Percentiles rank a stretch among this genome's conserved stretches.
Conservation (phyloP, 2,797 vertebrate species). For the Mionectes olivaceus region DNA sequence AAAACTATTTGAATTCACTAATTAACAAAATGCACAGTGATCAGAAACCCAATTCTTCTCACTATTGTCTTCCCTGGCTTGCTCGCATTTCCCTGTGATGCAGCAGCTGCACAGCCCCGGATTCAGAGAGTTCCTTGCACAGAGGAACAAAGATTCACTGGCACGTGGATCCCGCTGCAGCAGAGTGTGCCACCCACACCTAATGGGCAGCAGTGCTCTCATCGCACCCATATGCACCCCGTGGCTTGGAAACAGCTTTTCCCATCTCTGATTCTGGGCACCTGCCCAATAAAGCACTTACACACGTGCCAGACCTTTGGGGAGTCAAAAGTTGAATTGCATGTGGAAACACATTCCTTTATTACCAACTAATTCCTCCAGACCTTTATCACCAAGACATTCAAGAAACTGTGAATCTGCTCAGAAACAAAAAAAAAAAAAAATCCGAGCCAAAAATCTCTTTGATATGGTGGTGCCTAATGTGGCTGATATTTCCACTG, state of each 20-base stretch:
- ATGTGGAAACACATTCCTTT: neutral
- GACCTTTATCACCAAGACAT: neutral
- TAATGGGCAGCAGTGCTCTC: neutral
- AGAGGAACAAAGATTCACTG: slow-evolving; percentile 29
- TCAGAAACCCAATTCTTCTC: slow-evolving; percentile 75
- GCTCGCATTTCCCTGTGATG: slow-evolving; percentile 41
- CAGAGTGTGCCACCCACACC: slow-evolving; percentile 33
- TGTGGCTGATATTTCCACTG: slow-evolving; percentile 52
- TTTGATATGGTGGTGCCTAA: slow-evolving; percentile 34
- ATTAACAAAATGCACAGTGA: slow-evolving; percentile 86
- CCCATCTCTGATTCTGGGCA: neutral
- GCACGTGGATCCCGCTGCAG: slow-evolving; percentile 36
- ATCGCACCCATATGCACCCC: neutral
- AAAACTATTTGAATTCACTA: slow-evolving; percentile 79
- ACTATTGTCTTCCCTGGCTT: slow-evolving; percentile 47
- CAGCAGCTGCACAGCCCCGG: slow-evolving; percentile 40
- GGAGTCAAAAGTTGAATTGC: neutral
- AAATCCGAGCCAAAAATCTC: slow-evolving; percentile 38
- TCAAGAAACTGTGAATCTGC: slow-evolving; percentile 54
- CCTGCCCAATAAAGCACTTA: neutral
- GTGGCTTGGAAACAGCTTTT: slow-evolving; percentile 69
- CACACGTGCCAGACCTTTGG: neutral
- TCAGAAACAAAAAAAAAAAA: neutral
- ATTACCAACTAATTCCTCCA: slow-evolving; percentile 39
- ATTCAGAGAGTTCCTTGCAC: slow-evolving; percentile 48